These are phyloP conservation scores for Adoxophyes honmai DNA, from an alignment of 1,140 invertebrate species.

Conservation along the genomic window DNA sequence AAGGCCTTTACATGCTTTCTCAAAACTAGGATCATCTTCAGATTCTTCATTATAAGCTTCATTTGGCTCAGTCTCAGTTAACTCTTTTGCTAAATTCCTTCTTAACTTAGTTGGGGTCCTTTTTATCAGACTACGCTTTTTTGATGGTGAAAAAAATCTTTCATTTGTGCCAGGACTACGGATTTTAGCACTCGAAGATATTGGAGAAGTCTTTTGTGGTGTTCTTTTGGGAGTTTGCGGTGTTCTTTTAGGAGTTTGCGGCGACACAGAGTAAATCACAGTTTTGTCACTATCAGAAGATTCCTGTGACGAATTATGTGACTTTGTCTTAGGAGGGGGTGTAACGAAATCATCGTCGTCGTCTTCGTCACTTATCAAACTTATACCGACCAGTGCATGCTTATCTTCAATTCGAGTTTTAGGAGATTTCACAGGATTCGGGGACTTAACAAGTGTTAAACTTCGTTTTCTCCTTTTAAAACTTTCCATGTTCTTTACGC, in stretches of 20 bases:
- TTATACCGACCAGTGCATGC: constrained; percentile 21
- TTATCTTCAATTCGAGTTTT: constrained; percentile 19
- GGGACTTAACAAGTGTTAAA: constrained; percentile 25
- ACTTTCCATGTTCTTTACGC: neutral
- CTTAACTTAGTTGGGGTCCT: constrained; percentile 31
- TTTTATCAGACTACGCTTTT: constrained; percentile 34
- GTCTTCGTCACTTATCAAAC: constrained; percentile 43
- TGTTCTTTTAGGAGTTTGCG: constrained; percentile 1
- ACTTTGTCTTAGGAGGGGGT: constrained; percentile 21
- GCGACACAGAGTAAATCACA: constrained; percentile 19
- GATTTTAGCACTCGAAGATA: neutral
- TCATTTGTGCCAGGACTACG: constrained; percentile 25
- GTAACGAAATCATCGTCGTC: constrained; percentile 43
- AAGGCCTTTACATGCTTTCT: constrained; percentile 25
- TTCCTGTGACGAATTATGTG: constrained; percentile 32
- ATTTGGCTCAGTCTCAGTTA: constrained; percentile 29
- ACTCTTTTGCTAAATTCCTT: constrained; percentile 17
- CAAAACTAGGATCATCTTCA: constrained; percentile 20
- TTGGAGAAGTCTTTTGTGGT: constrained; percentile 8
- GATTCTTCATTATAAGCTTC: constrained; percentile 6
- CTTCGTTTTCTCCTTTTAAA: constrained; percentile 20
- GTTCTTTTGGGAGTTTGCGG: constrained; percentile 23
- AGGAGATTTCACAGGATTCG: constrained; percentile 21
- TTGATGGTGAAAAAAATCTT: constrained; percentile 53
- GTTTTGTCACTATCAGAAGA: constrained; percentile 6